phyloP scores from a whole-genome alignment of 2,113 vertebrate genomes.

The Macroglossus sobrinus region DNA sequence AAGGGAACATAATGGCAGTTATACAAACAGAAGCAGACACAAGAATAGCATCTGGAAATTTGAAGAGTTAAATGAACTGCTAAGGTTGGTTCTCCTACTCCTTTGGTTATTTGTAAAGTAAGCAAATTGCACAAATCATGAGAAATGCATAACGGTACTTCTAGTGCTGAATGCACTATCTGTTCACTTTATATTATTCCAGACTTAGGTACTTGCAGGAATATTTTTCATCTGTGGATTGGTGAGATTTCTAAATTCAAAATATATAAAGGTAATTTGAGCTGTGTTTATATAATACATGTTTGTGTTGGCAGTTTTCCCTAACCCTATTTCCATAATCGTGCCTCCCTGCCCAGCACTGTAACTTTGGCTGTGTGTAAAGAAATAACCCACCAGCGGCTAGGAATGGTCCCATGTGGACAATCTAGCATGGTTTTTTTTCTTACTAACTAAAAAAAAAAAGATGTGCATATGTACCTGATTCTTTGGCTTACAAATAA shows the following conservation, averaged over 20 bases:
- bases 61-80: background rate
- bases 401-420: background rate
- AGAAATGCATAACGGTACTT: background rate
- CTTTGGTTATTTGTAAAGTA: background rate
- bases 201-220: background rate
- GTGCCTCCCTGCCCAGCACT: background rate
- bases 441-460: conserved; percentile 1
- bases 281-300: conserved; percentile 30
- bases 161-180: background rate
- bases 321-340: conserved; percentile 9
- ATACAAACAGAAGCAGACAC: background rate
- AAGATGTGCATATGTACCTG: background rate
- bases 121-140: background rate
- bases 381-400: background rate
- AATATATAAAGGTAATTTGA: conserved; percentile 45
- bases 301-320: conserved; percentile 22
- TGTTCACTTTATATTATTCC: background rate
- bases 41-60: background rate
- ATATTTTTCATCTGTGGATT: conserved; percentile 10
- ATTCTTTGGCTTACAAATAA: background rate
- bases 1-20: background rate
- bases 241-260: conserved; percentile 47
- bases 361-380: background rate
- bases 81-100: background rate
- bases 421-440: background rate